A percentile compares a stretch with the other conserved stretches of the same genome.
Evolutionary conservation across 2,113 vertebrate genomes (phyloP).

Genomic region (Melierax canorus): DNA sequence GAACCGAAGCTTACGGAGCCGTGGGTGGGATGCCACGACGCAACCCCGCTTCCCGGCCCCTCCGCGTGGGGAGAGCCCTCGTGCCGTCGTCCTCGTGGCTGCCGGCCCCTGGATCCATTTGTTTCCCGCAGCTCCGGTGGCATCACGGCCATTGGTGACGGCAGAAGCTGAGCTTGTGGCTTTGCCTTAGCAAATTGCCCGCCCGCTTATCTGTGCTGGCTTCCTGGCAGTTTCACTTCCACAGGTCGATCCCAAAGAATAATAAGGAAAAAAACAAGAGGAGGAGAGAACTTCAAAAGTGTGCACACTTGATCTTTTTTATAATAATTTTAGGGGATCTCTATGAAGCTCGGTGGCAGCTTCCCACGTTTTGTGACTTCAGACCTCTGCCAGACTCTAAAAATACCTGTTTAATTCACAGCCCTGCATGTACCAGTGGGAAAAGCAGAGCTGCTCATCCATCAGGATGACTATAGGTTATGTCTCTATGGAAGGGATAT

Average conservation of each 20-base stretch:
- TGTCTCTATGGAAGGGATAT: not conserved
- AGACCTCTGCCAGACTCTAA: not conserved
- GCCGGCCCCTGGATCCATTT: not conserved
- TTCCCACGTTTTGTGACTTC: not conserved
- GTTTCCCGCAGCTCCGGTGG: not conserved
- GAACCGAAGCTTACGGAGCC: accelerated
- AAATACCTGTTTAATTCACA: not conserved
- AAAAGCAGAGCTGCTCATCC: not conserved
- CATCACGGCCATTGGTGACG: accelerated
- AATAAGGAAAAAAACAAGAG: not conserved
- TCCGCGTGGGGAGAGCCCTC: not conserved
- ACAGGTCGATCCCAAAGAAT: not conserved
- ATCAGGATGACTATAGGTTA: accelerated
- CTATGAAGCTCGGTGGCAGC: not conserved
- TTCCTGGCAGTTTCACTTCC: not conserved
- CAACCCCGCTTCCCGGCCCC: accelerated
- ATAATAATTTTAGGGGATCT: not conserved
- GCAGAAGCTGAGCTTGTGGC: not conserved
- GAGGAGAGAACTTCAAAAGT: not conserved
- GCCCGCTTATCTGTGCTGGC: not conserved
- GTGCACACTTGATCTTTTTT: not conserved
- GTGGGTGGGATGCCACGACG: not conserved
- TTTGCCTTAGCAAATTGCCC: not conserved
- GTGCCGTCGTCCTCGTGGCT: accelerated
- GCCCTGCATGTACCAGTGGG: not conserved